phyloP scores from a whole-genome alignment of 1,140 invertebrate genomes.

The Drosophila miranda region DNA sequence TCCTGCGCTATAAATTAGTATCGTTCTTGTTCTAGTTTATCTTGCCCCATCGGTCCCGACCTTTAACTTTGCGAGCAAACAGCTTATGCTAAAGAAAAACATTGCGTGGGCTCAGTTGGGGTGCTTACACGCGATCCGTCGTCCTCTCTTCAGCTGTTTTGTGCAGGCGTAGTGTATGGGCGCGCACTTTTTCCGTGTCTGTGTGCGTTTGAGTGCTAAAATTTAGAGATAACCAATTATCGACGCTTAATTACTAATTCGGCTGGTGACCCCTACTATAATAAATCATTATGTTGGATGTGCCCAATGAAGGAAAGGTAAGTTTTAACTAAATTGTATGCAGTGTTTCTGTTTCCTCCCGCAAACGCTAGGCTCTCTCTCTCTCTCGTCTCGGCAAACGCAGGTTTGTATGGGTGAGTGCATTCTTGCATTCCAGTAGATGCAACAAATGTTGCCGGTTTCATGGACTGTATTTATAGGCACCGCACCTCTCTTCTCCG shows the following conservation, averaged over 20 bases:
- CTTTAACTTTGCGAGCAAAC: too few relatives aligned
- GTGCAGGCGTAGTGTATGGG: conserved; percentile 3
- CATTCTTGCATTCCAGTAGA: conserved; percentile 54
- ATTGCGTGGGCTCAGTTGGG: too few relatives aligned
- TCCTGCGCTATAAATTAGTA: conserved; percentile 48
- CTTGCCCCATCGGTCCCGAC: conserved; percentile 13
- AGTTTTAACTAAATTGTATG: conserved; percentile 10
- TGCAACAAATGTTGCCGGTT: conserved; percentile 60
- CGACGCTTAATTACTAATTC: conserved; percentile 25
- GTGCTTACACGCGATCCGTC: too few relatives aligned
- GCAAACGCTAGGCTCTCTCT: background rate
- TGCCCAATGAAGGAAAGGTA: conserved; percentile 78
- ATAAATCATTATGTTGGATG: conserved; percentile 70
- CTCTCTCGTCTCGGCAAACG: background rate
- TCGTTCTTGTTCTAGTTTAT: conserved; percentile 52
- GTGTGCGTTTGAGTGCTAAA: conserved; percentile 10
- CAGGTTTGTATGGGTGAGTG: conserved; percentile 15
- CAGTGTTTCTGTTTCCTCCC: background rate
- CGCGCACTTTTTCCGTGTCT: background rate
- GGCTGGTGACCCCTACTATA: conserved; percentile 2
- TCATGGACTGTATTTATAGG: conserved; percentile 21
- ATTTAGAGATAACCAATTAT: conserved; percentile 20
- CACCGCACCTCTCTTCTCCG: conserved; percentile 21
- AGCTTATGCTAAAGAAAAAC: too few relatives aligned
- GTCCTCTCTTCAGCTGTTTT: too few relatives aligned